Evolutionary conservation across 2,797 vertebrate species (phyloP), one percentile per base, ranked within the genome.

Genomic region (Enteromius afrohamiltoni): DNA sequence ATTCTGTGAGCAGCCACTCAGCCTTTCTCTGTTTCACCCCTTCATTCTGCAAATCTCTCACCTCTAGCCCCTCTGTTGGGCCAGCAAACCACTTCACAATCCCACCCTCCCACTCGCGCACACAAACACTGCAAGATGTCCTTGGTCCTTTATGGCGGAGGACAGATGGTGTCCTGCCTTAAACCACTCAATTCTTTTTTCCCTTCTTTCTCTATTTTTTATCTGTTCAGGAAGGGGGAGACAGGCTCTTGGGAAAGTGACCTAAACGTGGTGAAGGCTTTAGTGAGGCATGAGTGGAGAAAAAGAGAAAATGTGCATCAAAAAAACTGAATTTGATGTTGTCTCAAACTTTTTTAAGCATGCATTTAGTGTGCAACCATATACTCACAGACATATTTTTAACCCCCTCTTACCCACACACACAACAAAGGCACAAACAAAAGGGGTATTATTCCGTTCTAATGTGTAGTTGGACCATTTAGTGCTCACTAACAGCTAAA

Each of bases 231-330:
- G 40, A 85, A 83, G 80, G 83, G 95, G 94, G 96, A 95, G 94
- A 94, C 95, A 94, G 96, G 95, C 96, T 95, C 95, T 95, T 96
- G 95, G 95, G 95, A 96, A 96, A 96, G 95, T 95, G 95, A 96
- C 95, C 96, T 95, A 96, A 96, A 87, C 75, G 77, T 85, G 77
- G 93, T 94, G 93, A 93, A 95, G 94, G 95, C 95, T 96, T 96
- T 95, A 96, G 94, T 95, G 94, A 95, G 95, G 94, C 95, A 95
- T 95, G 95, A 96, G 94, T 93, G 95, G 74, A 81, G 80, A 86
- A 60, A 77, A 49, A 67, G 77, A 82, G 80, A 77, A 67, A 77
- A 67, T 34, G 13, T 67, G 42, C 29, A 67, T 67, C 45, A 29
- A n/a, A 65, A 14, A 34, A 21, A 5, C 17, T 11, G 9, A 51